Conservation (phyloP, 2,797 vertebrate species). For the Hozukius guyotensis region DNA sequence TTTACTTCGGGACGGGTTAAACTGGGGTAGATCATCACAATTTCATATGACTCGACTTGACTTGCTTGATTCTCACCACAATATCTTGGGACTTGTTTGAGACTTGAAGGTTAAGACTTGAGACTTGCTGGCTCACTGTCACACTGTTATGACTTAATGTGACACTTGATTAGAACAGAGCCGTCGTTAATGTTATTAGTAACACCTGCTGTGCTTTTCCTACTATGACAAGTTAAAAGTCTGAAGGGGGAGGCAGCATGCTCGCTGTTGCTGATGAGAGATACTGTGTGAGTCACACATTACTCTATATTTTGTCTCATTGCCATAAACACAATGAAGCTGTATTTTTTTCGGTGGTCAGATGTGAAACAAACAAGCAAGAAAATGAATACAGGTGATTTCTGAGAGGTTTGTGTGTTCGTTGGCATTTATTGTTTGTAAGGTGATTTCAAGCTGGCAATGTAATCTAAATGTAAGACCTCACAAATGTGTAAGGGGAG, state of each 20-base stretch:
- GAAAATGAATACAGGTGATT: not conserved
- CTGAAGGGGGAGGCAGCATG: not conserved
- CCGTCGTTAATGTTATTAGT: not conserved
- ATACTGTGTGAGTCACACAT: not conserved
- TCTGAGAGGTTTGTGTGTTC: not conserved
- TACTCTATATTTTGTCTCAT: not conserved
- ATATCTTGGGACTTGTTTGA: fast-evolving
- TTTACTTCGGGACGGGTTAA: too few relatives aligned
- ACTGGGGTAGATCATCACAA: too few relatives aligned
- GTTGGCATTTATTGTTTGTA: not conserved
- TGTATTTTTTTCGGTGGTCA: not conserved
- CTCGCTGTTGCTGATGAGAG: not conserved
- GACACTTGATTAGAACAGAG: not conserved
- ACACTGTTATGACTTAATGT: too few relatives aligned
- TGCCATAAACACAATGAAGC: not conserved
- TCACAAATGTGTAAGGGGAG: not conserved
- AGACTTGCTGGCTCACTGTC: not conserved
- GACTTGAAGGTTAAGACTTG: too few relatives aligned
- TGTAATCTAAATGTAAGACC: not conserved
- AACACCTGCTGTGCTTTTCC: not conserved
- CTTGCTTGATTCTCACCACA: too few relatives aligned
- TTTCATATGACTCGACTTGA: too few relatives aligned
- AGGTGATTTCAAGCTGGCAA: not conserved
- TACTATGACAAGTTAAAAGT: not conserved
- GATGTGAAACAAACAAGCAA: not conserved